Percentiles rank a stretch among this genome's conserved stretches.
phyloP scores from a whole-genome alignment of 30 jellyfish, hydroid and myxozoan genomes.

The Sanderia malayensis region DNA sequence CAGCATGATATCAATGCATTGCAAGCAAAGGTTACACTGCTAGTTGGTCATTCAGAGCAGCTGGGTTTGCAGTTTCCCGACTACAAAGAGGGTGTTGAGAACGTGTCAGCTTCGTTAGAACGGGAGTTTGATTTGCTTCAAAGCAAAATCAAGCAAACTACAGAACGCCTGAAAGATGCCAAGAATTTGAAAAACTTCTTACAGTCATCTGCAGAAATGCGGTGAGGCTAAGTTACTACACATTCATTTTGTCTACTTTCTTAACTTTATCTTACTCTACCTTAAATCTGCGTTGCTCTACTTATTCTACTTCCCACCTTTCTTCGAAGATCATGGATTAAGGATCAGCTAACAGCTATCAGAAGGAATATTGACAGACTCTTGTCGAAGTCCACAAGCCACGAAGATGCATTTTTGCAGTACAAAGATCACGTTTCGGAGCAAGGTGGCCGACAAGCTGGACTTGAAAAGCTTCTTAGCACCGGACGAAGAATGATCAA shows the following conservation, averaged over 20 bases:
- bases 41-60: neutral
- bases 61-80: slow-evolving; percentile 26
- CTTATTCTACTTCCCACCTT: neutral
- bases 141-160: neutral
- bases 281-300: neutral
- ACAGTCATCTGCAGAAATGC: slow-evolving; percentile 36
- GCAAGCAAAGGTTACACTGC: slow-evolving; percentile 3
- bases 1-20: slow-evolving; percentile 50
- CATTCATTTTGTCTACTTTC: neutral
- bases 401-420: slow-evolving; percentile 36
- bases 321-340: slow-evolving; percentile 42
- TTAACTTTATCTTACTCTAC: neutral
- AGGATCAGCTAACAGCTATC: slow-evolving; percentile 33
- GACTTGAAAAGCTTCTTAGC: slow-evolving; percentile 8
- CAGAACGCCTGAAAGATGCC: slow-evolving; percentile 29
- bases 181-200: slow-evolving; percentile 28
- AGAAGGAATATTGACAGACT: slow-evolving; percentile 23
- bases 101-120: too few relatives aligned
- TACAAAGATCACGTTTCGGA: slow-evolving; percentile 56
- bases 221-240: slow-evolving; percentile 5
- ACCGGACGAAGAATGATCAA: slow-evolving; percentile 17
- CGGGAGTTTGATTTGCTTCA: too few relatives aligned
- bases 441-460: slow-evolving; percentile 32
- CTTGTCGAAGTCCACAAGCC: slow-evolving; percentile 23
- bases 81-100: neutral